Base-by-base conservation (phyloP, 2,113 vertebrate genomes). In the Vidua chalybeata region DNA sequence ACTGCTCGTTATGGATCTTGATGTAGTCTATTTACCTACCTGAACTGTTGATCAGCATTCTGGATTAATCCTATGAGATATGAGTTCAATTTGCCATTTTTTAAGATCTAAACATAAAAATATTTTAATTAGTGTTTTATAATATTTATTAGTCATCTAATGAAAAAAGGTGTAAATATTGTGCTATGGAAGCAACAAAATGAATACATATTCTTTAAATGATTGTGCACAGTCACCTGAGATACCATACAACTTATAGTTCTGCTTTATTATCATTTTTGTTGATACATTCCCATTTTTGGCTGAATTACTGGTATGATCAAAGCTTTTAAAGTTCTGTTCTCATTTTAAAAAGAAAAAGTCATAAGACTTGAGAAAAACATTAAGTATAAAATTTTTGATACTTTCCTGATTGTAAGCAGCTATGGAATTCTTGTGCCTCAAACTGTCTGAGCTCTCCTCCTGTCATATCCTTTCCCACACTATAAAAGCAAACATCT, bases 31-130 rank as follows among this genome's bases (percentile, higher is more conserved):
- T 88, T 93, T 92, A 98, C 99, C 97, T 98, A 99, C 99, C 84
- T 98, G 84, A 99, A 98, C 15, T 98, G 98, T 82, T 66, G 98
- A 97, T 99, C 98, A 94, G 98, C 88, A 91, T 98, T 97, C 83
- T 98, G 97, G 41, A 87, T 91, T 97, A 99, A 96, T 61, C 99
- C 99, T 89, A 99, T 99, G 96, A 98, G 98, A 95, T 98, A 99
- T 30, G 98, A 97, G 3, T 87, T 13, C 7, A 96, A 28, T 39
- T 82, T 37, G n/a, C 91, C 96, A 43, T 94, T 92, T 92, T 93
- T 98, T 33, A 96, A 88, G 67, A 99, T 96, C 99, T 98, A 85
- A 97, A 94, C 22, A 93, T 6, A 39, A 89, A 96, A 78, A 41
- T n/a, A 21, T 72, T 92, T 82, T 39, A 19, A 56, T 54, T 73